Percentiles rank a stretch among this genome's conserved stretches.
Conservation (phyloP, 2,113 vertebrate genomes). For the Sebastes schlegelii region DNA sequence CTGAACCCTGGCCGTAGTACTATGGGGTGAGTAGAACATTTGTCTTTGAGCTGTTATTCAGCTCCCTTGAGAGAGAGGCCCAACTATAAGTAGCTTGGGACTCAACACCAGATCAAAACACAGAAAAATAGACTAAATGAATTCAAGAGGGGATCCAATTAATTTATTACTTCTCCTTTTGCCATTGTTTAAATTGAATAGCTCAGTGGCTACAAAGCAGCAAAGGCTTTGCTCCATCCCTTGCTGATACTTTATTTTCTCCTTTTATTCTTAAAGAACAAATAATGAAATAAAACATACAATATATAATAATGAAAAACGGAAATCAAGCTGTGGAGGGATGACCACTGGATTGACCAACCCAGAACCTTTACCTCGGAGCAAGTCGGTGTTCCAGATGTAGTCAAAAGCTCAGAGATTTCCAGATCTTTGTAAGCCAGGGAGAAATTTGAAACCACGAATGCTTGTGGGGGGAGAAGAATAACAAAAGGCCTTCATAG, state of each 20-base stretch:
- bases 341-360: constrained; percentile 12
- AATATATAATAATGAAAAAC: background rate
- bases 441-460: constrained; percentile 61
- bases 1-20: constrained; percentile 41
- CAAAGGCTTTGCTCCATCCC: background rate
- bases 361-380: constrained; percentile 24
- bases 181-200: background rate
- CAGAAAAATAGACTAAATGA: constrained; percentile 29
- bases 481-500: constrained; percentile 59
- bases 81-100: constrained; percentile 39
- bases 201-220: background rate
- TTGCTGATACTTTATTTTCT: background rate
- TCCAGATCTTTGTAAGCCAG: constrained; percentile 48
- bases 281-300: background rate
- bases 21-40: constrained; percentile 48
- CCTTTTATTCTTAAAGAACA: background rate
- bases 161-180: constrained; percentile 17
- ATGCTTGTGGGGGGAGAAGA: constrained; percentile 43
- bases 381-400: constrained; percentile 42
- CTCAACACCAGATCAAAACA: constrained; percentile 25
- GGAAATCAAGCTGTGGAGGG: constrained; percentile 4
- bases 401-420: constrained; percentile 44
- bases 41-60: constrained; percentile 58
- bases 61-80: constrained; percentile 41
- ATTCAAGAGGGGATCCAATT: constrained; percentile 18